A percentile compares a stretch with the other conserved stretches of the same genome.
Evolutionary conservation across 2,797 vertebrate genomes (phyloP).

Genomic region (Pelodytes ibericus): DNA sequence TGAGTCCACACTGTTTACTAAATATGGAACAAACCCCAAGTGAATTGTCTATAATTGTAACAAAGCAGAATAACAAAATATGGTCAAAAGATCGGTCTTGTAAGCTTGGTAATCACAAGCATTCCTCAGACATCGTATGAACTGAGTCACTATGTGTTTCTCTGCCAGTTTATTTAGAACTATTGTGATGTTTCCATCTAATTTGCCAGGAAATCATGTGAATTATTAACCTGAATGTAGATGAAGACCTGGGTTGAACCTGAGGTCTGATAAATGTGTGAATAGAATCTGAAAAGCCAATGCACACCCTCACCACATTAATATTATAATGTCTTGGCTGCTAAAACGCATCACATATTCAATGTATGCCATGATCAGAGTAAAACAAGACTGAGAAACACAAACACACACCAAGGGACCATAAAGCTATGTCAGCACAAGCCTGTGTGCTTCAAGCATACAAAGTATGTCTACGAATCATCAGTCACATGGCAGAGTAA

Average conservation of each 20-base stretch:
- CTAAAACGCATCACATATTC: too few relatives aligned
- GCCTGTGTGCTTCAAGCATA: too few relatives aligned
- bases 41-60: not conserved
- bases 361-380: too few relatives aligned
- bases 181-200: conserved; percentile 4
- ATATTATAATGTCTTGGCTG: too few relatives aligned
- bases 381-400: too few relatives aligned
- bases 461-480: too few relatives aligned
- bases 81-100: not conserved
- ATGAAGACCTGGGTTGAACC: not conserved
- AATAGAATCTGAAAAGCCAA: not conserved
- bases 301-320: not conserved
- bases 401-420: too few relatives aligned
- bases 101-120: not conserved
- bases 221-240: not conserved
- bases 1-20: not conserved
- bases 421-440: too few relatives aligned
- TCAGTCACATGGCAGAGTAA: too few relatives aligned
- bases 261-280: not conserved
- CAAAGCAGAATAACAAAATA: not conserved
- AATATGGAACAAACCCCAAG: not conserved
- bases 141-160: not conserved
- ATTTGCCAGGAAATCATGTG: not conserved
- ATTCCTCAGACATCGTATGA: not conserved
- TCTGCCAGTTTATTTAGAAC: not conserved